These are phyloP conservation scores for Centrocercus urophasianus DNA, from an alignment of 2,113 vertebrate species.

Conservation along the genomic window DNA sequence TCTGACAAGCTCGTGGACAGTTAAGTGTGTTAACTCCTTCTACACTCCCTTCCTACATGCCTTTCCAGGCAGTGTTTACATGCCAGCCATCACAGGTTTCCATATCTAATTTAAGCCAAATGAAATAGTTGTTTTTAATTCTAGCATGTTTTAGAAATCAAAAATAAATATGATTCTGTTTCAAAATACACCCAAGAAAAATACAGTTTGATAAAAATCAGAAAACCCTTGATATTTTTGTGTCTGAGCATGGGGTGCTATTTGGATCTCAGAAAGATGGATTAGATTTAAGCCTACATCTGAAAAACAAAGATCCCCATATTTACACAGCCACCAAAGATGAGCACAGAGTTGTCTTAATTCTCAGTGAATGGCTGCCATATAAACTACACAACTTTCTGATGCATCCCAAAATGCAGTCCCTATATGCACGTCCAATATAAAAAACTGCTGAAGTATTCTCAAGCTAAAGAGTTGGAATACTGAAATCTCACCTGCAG, in stretches of 20 bases:
- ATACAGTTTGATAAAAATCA: not conserved
- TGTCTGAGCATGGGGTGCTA: accelerated
- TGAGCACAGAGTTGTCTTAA: accelerated
- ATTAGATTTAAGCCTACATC: not conserved
- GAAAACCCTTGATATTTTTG: not conserved
- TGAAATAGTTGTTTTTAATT: not conserved
- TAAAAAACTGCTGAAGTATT: not conserved
- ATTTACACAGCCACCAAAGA: not conserved
- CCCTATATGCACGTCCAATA: not conserved
- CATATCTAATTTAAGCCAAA: not conserved
- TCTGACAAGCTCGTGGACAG: slow-evolving; percentile 75
- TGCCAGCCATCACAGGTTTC: not conserved
- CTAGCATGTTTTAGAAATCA: not conserved
- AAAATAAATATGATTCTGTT: not conserved
- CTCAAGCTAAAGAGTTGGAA: not conserved
- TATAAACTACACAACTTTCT: not conserved
- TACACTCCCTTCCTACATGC: not conserved
- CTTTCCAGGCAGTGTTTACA: not conserved
- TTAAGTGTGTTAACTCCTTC: slow-evolving; percentile 70
- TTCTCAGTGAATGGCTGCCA: not conserved
- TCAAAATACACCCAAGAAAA: not conserved
- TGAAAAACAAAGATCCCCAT: not conserved
- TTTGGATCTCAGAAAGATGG: not conserved
- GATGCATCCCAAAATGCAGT: not conserved
- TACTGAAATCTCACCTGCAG: not conserved